Base-by-base conservation (phyloP, 2,797 vertebrate genomes). In the Stomatorhinus walkeri region DNA sequence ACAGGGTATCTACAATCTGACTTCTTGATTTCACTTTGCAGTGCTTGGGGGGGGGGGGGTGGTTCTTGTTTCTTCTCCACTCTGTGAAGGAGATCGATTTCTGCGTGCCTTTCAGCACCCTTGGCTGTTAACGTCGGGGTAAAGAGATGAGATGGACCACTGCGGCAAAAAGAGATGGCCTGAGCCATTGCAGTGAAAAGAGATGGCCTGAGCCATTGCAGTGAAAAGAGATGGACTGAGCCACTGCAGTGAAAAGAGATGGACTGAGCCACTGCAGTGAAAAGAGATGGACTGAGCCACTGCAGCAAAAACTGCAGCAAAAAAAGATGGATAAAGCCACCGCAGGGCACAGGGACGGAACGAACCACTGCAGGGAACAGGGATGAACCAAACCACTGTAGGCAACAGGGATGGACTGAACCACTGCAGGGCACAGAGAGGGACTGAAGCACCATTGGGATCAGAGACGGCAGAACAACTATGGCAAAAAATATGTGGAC, bases 121-220 rank as follows among this genome's bases (percentile, higher is more conserved):
- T 52, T 12, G 8, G 36, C 32, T 91, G 91, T 90, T 92, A 89
- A 89, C 90, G 89, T 91, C 93, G 93, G 93, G 92, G 91, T 89
- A 92, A 91, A 93, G 91, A 54, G 89, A 89, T 90, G 89, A 81
- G 40, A 3, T n/a, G 83, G 61, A 24, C 54, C 46, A 87, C 24
- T 88, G 88, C 68, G 72, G 52, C 40, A 87, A 19, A 48, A 61
- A 83, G 79, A 83, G 19, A 49, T 9, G 19, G 61, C 0, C 61
- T 10, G 61, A 64, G 9, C 61, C 61, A 24, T 22, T 61, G 59
- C 59, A 61, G 59, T 24, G 22, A 61, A 61, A 4, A 64, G 1
- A 28, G 59, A 24, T 24, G 8, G 59, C 1, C 24, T 9, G 22
- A 52, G 3, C 40, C 32, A 68, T 10, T 68, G 61, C 61, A 32